Evolutionary conservation across 2,888 invertebrate species (phyloP), one percentile per base, ranked within the genome.

Genomic region (Boloria selene): DNA sequence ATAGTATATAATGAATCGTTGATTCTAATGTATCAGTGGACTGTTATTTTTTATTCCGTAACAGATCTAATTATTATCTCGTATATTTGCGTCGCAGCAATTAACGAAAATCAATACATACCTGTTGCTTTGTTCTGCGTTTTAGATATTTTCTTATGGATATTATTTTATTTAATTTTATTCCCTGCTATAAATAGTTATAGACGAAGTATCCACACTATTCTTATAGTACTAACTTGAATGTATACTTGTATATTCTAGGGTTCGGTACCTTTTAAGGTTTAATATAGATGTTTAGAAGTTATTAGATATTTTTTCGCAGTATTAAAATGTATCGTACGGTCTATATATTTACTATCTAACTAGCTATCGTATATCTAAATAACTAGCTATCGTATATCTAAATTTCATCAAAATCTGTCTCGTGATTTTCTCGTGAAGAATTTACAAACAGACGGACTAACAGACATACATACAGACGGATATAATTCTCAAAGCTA

Each of bases 171-270:
- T 67, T 14, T 68, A 22, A 75, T 75, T 64, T 58, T 84, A 44
- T 75, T 86, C 22, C 79, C 85, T 13, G 76, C 80, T 17, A 78
- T 86, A 7, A 86, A 87, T 70, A 86, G 87, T 51, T 85, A 82
- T 62, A 81, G 87, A 61, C 76, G 72, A 73, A 84, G 73, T 75
- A 84, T 87, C 72, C 81, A 82, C 55, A 84, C 83, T n/a, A 74
- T 86, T 54, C 75, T 80, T 14, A 80, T 85, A 70, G 67, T 76
- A 58, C 51, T 83, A 52, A 59, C 70, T 22, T 80, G 72, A 74
- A 49, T 38, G 0, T 7, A 5, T 4, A 0, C 44, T 18, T 55
- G 26, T 50, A 0, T 38, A 38, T 38, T 38, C 31, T 38, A 31
- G 31, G 45, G 14, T 45, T n/a, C n/a, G n/a, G 5, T 47, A 13